Conservation (phyloP, 2,888 invertebrate genomes). For the Leucania comma region DNA sequence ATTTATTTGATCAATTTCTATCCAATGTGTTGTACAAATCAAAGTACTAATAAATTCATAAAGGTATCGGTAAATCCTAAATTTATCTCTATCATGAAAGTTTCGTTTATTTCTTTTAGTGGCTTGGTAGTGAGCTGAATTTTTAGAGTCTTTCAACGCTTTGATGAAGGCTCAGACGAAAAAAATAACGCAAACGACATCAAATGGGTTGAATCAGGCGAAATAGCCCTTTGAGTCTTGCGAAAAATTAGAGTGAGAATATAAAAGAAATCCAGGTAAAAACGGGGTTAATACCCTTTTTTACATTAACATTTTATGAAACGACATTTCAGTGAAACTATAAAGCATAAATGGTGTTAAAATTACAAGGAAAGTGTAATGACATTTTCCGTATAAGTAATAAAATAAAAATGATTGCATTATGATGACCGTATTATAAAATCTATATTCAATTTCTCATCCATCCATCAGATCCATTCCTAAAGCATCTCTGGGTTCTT, state of each 20-base stretch:
- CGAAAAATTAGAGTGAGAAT: conserved; percentile 7
- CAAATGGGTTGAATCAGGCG: conserved; percentile 47
- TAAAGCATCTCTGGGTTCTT: not conserved
- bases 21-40: not conserved
- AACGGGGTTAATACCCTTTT: not conserved
- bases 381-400: not conserved
- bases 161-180: conserved; percentile 27
- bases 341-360: not conserved
- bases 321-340: not conserved
- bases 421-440: not conserved
- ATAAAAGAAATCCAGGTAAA: conserved; percentile 25
- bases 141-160: conserved; percentile 32
- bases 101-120: conserved; percentile 5
- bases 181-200: conserved; percentile 34
- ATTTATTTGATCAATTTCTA: not conserved
- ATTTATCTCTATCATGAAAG: conserved; percentile 1
- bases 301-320: not conserved
- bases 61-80: conserved; percentile 14
- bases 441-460: conserved; percentile 5
- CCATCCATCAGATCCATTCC: not conserved
- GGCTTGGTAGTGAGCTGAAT: conserved; percentile 3
- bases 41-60: conserved; percentile 10
- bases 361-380: not conserved
- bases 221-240: conserved; percentile 45
- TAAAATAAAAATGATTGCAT: conserved; percentile 10